These are phyloP conservation scores for Tragelaphus scriptus DNA, from an alignment of 2,113 vertebrate genomes.

Conservation along the genomic window DNA sequence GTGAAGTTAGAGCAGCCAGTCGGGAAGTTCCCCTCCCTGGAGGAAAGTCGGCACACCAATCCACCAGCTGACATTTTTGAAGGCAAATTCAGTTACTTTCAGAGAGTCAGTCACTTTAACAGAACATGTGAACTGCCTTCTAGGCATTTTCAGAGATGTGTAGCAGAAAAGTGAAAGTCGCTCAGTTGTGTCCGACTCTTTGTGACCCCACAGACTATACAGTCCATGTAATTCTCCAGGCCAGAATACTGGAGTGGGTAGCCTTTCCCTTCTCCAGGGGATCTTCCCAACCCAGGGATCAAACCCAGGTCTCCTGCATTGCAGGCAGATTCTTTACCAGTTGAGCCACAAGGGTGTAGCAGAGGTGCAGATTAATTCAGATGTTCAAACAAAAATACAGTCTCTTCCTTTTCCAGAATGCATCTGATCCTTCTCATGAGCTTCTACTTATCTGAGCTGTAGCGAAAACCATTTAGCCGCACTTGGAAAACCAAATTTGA, in stretches of 20 bases:
- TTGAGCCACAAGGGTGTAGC: neutral
- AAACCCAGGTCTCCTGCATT: neutral
- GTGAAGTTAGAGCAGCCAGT: neutral
- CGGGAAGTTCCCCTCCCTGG: neutral
- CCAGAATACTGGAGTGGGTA: neutral
- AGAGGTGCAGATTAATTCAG: neutral
- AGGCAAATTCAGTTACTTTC: neutral
- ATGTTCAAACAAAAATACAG: neutral
- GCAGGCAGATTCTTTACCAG: neutral
- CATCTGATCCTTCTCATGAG: neutral
- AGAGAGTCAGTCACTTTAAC: neutral
- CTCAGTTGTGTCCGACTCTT: neutral
- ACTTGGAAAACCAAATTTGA: neutral
- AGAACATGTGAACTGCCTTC: neutral
- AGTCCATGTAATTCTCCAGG: neutral
- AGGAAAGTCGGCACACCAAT: too few relatives aligned
- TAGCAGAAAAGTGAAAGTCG: neutral
- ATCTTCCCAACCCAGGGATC: neutral
- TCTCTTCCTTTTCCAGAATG: neutral
- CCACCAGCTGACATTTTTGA: neutral
- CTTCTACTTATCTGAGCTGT: neutral
- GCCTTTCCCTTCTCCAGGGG: neutral
- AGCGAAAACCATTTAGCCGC: neutral
- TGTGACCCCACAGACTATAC: fast-evolving
- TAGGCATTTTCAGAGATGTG: neutral